phyloP scores from a whole-genome alignment of 2,888 invertebrate species.

The Boloria selene region DNA sequence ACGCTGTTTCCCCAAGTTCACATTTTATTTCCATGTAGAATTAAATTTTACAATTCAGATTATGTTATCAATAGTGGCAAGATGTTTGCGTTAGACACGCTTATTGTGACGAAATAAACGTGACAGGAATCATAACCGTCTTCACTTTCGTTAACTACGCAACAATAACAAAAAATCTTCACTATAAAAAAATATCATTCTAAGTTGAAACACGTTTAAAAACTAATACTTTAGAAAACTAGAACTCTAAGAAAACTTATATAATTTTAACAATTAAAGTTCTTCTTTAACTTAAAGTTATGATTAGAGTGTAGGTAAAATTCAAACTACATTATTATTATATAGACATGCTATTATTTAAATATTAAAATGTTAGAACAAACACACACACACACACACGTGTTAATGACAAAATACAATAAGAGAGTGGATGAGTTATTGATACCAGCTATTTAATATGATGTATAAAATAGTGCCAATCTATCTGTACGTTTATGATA shows the following conservation, averaged over 20 bases:
- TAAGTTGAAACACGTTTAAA: no score
- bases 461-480: background rate
- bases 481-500: no score
- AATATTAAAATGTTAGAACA: background rate
- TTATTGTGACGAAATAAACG: slow-evolving; percentile 8
- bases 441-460: background rate
- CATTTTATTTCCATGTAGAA: no score
- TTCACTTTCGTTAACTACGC: slow-evolving; percentile 6
- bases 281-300: no score
- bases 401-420: background rate
- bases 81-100: slow-evolving; percentile 5
- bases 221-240: no score
- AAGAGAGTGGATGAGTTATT: background rate
- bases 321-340: background rate
- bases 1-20: no score
- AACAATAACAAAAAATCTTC: background rate
- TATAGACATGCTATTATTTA: background rate
- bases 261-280: no score
- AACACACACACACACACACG: background rate
- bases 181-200: no score
- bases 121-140: slow-evolving; percentile 6
- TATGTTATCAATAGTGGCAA: no score
- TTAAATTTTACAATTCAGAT: no score
- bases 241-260: no score
- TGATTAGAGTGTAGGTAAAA: no score